These are phyloP conservation scores for Palythoa grandis DNA, from an alignment of 92 coral and sea anemone species.

Conservation along the genomic window DNA sequence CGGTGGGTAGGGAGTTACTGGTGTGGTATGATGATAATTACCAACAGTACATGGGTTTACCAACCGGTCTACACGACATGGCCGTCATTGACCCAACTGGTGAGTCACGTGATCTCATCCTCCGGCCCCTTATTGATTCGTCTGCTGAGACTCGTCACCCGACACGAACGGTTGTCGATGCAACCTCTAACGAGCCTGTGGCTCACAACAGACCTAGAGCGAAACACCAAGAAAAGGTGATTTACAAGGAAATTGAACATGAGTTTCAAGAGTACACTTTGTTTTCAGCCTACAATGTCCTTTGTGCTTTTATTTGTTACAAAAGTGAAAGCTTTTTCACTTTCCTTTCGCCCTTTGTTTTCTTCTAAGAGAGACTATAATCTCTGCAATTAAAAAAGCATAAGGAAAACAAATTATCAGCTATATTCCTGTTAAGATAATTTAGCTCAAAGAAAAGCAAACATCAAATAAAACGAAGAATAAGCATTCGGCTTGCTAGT, in stretches of 20 bases:
- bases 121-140: conserved; percentile 49
- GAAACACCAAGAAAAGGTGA: conserved; percentile 50
- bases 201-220: conserved; percentile 46
- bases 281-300: not conserved
- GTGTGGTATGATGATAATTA: conserved; percentile 99
- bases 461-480: no score
- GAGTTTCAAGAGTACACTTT: conserved; percentile 8
- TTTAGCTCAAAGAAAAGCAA: no score
- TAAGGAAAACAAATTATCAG: no score
- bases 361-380: no score
- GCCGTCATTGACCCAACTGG: conserved; percentile 92
- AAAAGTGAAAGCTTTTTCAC: no score
- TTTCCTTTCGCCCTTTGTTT: no score
- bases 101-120: conserved; percentile 61
- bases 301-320: not conserved
- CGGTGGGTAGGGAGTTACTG: conserved; percentile 86
- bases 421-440: no score
- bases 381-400: no score
- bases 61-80: conserved; percentile 92
- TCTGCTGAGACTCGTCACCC: conserved; percentile 49
- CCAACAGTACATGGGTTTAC: conserved; percentile 96
- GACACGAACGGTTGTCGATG: conserved; percentile 45
- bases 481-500: no score
- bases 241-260: conserved; percentile 28
- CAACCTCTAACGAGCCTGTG: conserved; percentile 40